These are phyloP conservation scores for Arvicola amphibius DNA, from an alignment of 2,797 vertebrate genomes.

Conservation along the genomic window DNA sequence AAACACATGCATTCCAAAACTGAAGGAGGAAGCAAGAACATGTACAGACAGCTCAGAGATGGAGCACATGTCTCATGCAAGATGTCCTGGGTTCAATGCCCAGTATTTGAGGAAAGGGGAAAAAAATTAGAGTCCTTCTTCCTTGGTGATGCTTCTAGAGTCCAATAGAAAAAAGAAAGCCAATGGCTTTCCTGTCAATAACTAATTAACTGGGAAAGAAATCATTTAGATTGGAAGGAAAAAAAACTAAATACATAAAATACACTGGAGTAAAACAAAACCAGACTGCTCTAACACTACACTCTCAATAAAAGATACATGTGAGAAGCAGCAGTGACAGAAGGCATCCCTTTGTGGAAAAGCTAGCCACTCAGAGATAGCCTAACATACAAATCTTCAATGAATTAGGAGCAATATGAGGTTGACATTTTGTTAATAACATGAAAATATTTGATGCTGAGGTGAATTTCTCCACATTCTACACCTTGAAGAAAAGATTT, in stretches of 20 bases:
- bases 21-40: background rate
- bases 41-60: background rate
- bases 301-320: background rate
- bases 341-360: background rate
- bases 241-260: background rate
- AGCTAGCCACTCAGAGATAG: background rate
- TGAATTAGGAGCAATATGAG: background rate
- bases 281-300: background rate
- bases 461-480: background rate
- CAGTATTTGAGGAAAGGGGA: background rate
- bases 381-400: background rate
- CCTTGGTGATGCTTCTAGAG: constrained; percentile 9
- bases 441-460: background rate
- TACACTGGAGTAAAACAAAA: constrained; percentile 4
- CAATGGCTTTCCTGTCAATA: background rate
- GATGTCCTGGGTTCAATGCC: background rate
- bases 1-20: constrained; percentile 19
- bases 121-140: background rate
- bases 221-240: background rate
- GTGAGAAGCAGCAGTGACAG: constrained; percentile 25
- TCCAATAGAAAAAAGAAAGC: background rate
- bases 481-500: background rate
- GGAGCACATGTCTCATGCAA: background rate
- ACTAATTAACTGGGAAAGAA: background rate
- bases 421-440: background rate